A percentile compares a stretch with the other conserved stretches of the same genome.
Conservation (phyloP, 1,140 invertebrate species). For the Listronotus bonariensis region DNA sequence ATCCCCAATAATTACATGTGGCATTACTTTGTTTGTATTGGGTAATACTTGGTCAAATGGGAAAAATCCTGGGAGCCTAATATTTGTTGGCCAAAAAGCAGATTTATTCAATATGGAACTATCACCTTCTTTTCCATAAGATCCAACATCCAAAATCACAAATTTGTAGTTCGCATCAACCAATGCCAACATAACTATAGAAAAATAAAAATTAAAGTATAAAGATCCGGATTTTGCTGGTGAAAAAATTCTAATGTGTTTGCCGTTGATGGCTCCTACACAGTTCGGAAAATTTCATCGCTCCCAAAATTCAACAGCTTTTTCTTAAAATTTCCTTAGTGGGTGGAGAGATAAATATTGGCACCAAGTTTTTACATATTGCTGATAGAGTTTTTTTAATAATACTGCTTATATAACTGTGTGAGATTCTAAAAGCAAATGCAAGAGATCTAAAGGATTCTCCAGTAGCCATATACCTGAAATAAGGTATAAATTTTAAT, state of each 20-base stretch:
- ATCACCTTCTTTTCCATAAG: constrained; percentile 52
- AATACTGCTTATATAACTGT: constrained; percentile 34
- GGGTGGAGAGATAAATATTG: constrained; percentile 32
- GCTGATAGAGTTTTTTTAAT: constrained; percentile 20
- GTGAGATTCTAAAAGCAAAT: constrained; percentile 39
- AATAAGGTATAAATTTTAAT: too few species aligned
- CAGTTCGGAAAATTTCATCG: constrained; percentile 59
- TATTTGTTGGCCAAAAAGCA: constrained; percentile 22
- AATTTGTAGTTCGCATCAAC: constrained; percentile 59
- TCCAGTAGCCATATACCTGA: constrained; percentile 35
- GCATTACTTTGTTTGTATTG: constrained; percentile 23
- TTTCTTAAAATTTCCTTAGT: constrained; percentile 31
- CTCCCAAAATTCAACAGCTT: constrained; percentile 50
- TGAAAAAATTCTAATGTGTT: constrained; percentile 52
- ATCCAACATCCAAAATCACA: constrained; percentile 56
- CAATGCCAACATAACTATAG: constrained; percentile 57
- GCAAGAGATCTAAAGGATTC: constrained; percentile 33
- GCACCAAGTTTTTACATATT: constrained; percentile 31
- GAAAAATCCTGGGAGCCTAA: constrained; percentile 1
- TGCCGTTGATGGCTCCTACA: constrained; percentile 58
- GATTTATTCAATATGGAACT: constrained; percentile 27
- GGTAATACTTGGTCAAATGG: constrained; percentile 29
- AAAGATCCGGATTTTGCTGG: constrained; percentile 50
- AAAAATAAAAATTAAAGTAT: constrained; percentile 58
- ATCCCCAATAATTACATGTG: constrained; percentile 29